Evolutionary conservation across 2,113 vertebrate species (phyloP).

Genomic region (Salvator merianae): DNA sequence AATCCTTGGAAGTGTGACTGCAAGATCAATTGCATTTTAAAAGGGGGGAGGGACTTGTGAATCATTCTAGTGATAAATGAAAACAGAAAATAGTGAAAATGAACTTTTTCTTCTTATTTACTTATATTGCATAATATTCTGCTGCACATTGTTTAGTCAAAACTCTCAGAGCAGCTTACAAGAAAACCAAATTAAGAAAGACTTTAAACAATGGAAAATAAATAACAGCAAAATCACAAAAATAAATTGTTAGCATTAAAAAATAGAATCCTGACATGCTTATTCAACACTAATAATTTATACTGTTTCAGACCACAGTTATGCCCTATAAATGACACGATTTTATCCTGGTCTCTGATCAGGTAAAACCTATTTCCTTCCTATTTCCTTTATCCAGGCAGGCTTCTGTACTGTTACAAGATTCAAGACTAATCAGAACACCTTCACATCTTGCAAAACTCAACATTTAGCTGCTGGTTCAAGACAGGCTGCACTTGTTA

Average conservation of each 20-base stretch:
- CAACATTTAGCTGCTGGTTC: background rate
- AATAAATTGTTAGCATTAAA: background rate
- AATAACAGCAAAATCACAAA: too few species aligned
- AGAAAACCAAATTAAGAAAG: too few species aligned
- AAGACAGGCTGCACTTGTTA: too few species aligned
- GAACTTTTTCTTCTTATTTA: too few species aligned
- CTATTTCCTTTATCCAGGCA: background rate
- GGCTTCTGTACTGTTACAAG: background rate
- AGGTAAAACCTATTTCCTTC: background rate
- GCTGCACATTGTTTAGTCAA: background rate
- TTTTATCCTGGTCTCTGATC: background rate
- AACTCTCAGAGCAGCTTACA: background rate
- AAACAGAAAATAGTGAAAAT: background rate
- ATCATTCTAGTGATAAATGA: background rate
- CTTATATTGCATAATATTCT: background rate
- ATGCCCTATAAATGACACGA: background rate
- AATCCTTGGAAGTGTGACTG: slow-evolving; percentile 32
- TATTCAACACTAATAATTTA: too few species aligned
- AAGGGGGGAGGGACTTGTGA: background rate
- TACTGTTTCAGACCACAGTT: background rate
- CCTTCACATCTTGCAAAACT: background rate
- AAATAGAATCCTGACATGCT: background rate
- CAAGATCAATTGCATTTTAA: background rate
- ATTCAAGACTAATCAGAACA: too few species aligned
- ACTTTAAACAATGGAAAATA: too few species aligned